Evolutionary conservation across 2,888 invertebrate species (phyloP).

Genomic region (Agonopterix arenella): DNA sequence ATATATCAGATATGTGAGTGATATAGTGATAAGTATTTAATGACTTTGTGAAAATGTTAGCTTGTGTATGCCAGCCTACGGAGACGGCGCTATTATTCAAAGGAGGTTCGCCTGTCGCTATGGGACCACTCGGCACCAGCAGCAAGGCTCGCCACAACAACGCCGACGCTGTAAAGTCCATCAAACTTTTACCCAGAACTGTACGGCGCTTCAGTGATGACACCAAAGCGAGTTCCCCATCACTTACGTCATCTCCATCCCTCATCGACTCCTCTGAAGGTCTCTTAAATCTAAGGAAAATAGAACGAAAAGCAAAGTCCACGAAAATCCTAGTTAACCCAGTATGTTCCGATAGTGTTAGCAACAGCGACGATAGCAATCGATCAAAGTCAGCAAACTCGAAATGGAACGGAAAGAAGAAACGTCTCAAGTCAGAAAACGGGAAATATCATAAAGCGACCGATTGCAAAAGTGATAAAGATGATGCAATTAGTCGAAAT

Average conservation of each 20-base stretch:
- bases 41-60: slow-evolving; percentile 76
- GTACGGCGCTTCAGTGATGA: slow-evolving; percentile 45
- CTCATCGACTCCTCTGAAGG: slow-evolving; percentile 49
- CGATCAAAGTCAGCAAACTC: slow-evolving; percentile 47
- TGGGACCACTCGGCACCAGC: slow-evolving; percentile 72
- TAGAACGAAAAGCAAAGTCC: slow-evolving; percentile 65
- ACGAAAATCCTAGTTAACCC: slow-evolving; percentile 71
- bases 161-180: slow-evolving; percentile 49
- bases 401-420: slow-evolving; percentile 70
- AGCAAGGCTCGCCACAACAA: slow-evolving; percentile 54
- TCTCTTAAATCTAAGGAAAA: slow-evolving; percentile 60
- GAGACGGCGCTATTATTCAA: slow-evolving; percentile 74
- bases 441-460: slow-evolving; percentile 28
- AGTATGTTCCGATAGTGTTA: slow-evolving; percentile 58
- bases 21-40: slow-evolving; percentile 35
- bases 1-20: slow-evolving; percentile 32
- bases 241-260: slow-evolving; percentile 50
- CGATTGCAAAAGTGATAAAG: slow-evolving; percentile 42
- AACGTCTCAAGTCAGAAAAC: slow-evolving; percentile 53
- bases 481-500: slow-evolving; percentile 51
- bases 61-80: slow-evolving; percentile 81
- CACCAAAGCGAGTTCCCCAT: slow-evolving; percentile 44
- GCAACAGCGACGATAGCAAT: slow-evolving; percentile 62
- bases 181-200: slow-evolving; percentile 46
- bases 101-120: slow-evolving; percentile 71